Evolutionary conservation across 2,888 invertebrate genomes (phyloP).

Genomic region (Acholoe squamosa): DNA sequence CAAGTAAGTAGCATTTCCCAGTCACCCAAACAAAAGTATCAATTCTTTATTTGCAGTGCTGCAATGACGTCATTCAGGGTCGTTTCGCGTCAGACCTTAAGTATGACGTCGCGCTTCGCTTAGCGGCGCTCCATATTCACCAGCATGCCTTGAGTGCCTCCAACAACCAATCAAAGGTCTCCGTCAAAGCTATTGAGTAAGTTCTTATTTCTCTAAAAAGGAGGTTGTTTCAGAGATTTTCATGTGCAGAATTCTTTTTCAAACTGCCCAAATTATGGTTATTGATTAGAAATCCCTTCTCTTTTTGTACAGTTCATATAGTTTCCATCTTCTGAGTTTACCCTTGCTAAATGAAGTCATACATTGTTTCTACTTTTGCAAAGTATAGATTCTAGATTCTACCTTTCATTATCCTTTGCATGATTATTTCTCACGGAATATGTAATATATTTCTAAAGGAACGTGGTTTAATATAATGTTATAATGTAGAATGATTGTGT

Average conservation of each 20-base stretch:
- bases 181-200: constrained; percentile 93
- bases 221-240: background rate
- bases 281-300: background rate
- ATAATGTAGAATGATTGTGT: no score
- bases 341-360: no score
- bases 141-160: constrained; percentile 90
- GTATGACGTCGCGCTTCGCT: constrained; percentile 92
- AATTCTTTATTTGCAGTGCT: constrained; percentile 88
- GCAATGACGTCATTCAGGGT: constrained; percentile 96
- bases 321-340: no score
- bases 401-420: no score
- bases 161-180: constrained; percentile 91
- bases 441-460: no score
- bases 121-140: constrained; percentile 95
- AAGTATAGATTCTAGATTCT: no score
- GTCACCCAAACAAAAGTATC: background rate
- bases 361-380: no score
- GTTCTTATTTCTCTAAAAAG: no score
- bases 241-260: no score
- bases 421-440: no score
- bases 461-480: no score
- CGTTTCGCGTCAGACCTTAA: constrained; percentile 94
- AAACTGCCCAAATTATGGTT: background rate
- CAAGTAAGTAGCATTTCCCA: background rate
- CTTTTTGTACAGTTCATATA: no score